phyloP scores from a whole-genome alignment of 2,797 vertebrate genomes.

The Amblyopsis hoosieri region DNA sequence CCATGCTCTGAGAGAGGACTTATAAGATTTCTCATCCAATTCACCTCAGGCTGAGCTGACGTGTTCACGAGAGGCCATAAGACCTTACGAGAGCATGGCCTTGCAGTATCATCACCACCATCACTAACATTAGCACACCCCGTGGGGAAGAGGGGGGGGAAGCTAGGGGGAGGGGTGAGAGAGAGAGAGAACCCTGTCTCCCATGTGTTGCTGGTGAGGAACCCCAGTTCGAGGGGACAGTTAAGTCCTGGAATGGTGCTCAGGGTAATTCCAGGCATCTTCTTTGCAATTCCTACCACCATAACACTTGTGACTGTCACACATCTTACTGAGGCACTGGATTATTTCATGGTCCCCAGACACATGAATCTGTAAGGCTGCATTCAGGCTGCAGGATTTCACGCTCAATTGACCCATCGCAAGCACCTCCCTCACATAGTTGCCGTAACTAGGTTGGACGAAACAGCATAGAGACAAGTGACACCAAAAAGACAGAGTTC shows the following conservation, averaged over 20 bases:
- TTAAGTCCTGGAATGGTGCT: constrained; percentile 58
- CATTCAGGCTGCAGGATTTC: no score
- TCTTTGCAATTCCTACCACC: constrained; percentile 22
- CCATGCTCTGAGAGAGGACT: constrained; percentile 26
- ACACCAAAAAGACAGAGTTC: no score
- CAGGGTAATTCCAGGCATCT: constrained; percentile 57
- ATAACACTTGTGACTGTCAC: constrained; percentile 4
- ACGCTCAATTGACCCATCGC: no score
- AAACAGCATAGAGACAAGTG: no score
- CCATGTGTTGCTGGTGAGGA: constrained; percentile 57
- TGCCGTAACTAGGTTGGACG: no score
- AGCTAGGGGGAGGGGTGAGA: constrained; percentile 11
- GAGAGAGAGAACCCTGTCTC: constrained; percentile 50
- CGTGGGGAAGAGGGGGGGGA: neutral
- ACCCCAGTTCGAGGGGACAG: constrained; percentile 32
- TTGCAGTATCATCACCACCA: constrained; percentile 34
- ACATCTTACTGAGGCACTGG: constrained; percentile 14
- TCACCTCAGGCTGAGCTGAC: constrained; percentile 34
- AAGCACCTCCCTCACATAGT: no score
- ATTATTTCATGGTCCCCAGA: neutral
- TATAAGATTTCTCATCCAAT: constrained; percentile 40
- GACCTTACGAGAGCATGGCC: constrained; percentile 40
- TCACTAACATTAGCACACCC: constrained; percentile 34
- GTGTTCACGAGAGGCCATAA: constrained; percentile 45
- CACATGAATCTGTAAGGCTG: no score